phyloP scores from a whole-genome alignment of 2,113 vertebrate species.

The Lanius ludovicianus region DNA sequence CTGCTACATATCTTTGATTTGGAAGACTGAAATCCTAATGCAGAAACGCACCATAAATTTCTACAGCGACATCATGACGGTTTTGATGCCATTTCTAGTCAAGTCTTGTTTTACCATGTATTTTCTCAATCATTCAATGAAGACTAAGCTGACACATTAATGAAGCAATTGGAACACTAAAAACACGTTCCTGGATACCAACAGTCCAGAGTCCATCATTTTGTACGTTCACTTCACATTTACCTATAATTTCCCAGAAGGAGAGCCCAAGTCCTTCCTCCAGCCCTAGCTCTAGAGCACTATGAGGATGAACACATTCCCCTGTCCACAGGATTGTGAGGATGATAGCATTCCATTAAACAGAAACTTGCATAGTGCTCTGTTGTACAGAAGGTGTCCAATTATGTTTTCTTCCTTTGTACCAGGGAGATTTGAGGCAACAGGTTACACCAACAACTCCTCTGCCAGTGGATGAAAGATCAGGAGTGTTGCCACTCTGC shows the following conservation, averaged over 20 bases:
- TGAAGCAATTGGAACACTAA: background rate
- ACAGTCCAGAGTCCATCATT: background rate
- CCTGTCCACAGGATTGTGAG: background rate
- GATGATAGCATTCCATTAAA: background rate
- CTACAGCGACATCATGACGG: background rate
- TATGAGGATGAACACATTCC: background rate
- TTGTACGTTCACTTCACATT: background rate
- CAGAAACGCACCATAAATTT: background rate
- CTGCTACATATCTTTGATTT: background rate
- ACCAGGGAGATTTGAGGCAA: background rate
- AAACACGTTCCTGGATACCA: background rate
- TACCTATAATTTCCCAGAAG: background rate
- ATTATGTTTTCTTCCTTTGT: background rate
- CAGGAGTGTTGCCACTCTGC: background rate
- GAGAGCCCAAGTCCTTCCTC: background rate
- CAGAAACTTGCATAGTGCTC: background rate
- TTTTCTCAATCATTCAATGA: background rate
- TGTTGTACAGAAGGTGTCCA: background rate
- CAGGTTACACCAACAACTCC: background rate
- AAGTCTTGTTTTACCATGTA: background rate
- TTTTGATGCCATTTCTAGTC: background rate
- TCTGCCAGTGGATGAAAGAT: background rate
- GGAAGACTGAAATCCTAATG: background rate
- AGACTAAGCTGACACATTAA: background rate
- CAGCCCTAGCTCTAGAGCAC: background rate